Percentiles rank a stretch among this genome's conserved stretches.
phyloP scores from a whole-genome alignment of 1,140 invertebrate species.

The Cotesia vestalis region DNA sequence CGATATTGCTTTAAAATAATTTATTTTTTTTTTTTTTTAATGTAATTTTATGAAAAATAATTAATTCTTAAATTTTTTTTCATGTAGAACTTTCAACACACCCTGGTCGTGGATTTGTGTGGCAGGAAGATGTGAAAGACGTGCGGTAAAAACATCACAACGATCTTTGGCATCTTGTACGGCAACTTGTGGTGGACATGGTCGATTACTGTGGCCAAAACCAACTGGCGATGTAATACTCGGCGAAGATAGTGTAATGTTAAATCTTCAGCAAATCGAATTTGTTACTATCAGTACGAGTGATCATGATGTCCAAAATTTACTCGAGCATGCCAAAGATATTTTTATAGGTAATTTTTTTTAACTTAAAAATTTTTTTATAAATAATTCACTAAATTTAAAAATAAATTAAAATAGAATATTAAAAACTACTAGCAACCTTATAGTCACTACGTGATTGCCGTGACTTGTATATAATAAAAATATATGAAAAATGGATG shows the following conservation, averaged over 20 bases:
- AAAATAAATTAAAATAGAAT: too few relatives aligned
- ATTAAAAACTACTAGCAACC: neutral
- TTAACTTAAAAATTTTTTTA: too few relatives aligned
- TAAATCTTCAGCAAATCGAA: constrained; percentile 62
- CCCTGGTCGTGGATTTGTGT: constrained; percentile 66
- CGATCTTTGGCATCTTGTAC: constrained; percentile 60
- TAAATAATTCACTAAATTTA: too few relatives aligned
- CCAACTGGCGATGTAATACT: constrained; percentile 57
- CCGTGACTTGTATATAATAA: too few relatives aligned
- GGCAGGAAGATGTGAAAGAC: constrained; percentile 57
- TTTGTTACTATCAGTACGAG: constrained; percentile 61
- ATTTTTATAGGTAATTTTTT: constrained; percentile 57
- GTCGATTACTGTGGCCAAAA: constrained; percentile 60
- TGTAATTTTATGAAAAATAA: neutral
- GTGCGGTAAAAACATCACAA: constrained; percentile 56
- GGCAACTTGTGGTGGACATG: constrained; percentile 59
- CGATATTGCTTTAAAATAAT: neutral
- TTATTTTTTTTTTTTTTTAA: constrained; percentile 3
- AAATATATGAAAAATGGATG: too few relatives aligned
- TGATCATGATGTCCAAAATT: constrained; percentile 59
- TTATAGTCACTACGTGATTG: too few relatives aligned
- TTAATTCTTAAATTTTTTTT: constrained; percentile 25
- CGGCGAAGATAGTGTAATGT: constrained; percentile 52
- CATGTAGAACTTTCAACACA: constrained; percentile 56
- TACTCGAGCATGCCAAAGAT: constrained; percentile 62